Base-by-base conservation (phyloP, 1,140 invertebrate genomes). In the Lamellibrachia luymesi region DNA sequence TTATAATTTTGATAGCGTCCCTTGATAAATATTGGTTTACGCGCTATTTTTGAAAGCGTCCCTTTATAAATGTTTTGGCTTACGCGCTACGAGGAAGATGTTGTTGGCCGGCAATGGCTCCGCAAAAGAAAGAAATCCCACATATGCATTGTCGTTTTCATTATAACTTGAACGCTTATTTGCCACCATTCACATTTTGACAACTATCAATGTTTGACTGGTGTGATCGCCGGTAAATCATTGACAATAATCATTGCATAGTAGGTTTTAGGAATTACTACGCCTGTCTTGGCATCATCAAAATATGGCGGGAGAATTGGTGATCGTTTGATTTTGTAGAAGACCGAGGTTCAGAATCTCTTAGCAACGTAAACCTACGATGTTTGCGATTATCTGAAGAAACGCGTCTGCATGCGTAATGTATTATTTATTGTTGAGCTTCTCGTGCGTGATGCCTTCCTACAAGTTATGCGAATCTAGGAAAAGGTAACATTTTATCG, bases 401-500 rank as follows among this genome's bases (percentile, higher is more conserved):
- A 80, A 80, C 64, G 13, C 13, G 25, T 80, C 64, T 22, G 64
- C 25, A 80, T 6, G 52, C 25, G 64, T 22, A 80, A 80, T 80
- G 17, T 22, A 80, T 80, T 80, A 80, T 17, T 80, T 80, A 22
- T 80, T 80, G 64, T 80, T 80, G 64, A 80, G 64, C 64, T 10
- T 4, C 64, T 22, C 64, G 17, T 80, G 64, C 64, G 64, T 80
- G 64, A 80, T 80, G 64, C 64, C 64, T 80, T 80, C 13, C 7
- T 80, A 80, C 64, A 80, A 80, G 64, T 80, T 80, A 80, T 80
- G 13, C 64, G 64, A 80, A 80, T 80, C 64, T 80, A 80, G 64
- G 64, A 80, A 80, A 80, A 80, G 64, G 64, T 80, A 80, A 80
- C 64, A 80, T 80, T 80, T 80, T 80, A 80, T 80, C 64, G 64